Evolutionary conservation across 2,113 vertebrate species (phyloP), one percentile per base, ranked within the genome.

Genomic region (Zosterops borbonicus): DNA sequence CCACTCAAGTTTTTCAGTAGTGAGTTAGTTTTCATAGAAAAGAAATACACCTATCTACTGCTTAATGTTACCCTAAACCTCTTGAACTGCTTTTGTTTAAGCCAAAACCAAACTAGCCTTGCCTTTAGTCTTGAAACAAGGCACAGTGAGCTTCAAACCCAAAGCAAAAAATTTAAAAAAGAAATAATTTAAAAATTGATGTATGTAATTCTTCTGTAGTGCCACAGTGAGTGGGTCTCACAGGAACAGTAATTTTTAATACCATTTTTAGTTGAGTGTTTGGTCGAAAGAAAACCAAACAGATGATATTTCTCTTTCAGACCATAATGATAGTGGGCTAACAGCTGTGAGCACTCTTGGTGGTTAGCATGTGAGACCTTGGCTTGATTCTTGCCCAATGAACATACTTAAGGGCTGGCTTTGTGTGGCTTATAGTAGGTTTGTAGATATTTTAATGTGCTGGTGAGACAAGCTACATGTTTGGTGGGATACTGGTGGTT

Each of bases 381-480:
- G 73, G 37, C 89, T 94, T 96, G 94, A 70, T 67, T 95, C 84
- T 53, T 49, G 64, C 85, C 93, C 93, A 92, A 69, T 35, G 44
- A 87, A 53, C 67, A 33, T 65, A 53, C 53, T 65, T 24, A 67
- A 50, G 42, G 77, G 27, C 69, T 83, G 46, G 41, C 39, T 90
- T 94, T 83, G 16, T 41, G 46, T 41, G 79, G 41, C 70, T 95
- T 94, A 52, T 52, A 56, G 16, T 22, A 44, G 41, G 28, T 71
- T 53, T 80, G 44, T n/a, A 92, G 75, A 16, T 94, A 39, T 21
- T 92, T 92, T 81, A 62, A 62, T 50, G 22, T 23, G 41, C 56
- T 86, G 73, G 28, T 46, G n/a, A 73, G 83, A 53, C 55, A 70
- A 39, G 22, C 89, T 78, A n/a, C 49, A 28, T 46, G 41, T 67